Percentiles rank a stretch among this genome's conserved stretches.
Evolutionary conservation across 1,140 invertebrate species (phyloP).

Genomic region (Pogonomyrmex barbatus): DNA sequence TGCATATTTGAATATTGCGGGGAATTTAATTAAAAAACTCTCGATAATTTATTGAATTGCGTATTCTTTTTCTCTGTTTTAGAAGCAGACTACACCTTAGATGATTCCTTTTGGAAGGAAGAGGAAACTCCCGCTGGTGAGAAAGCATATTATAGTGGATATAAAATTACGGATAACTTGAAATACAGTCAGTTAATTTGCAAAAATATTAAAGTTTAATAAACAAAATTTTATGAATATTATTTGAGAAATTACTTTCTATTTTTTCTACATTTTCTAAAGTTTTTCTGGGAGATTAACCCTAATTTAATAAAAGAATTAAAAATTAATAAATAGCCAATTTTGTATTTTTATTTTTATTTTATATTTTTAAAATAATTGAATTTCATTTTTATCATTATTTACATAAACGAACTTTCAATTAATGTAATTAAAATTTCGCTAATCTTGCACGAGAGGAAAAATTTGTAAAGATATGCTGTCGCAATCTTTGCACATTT

Average conservation of each 20-base stretch:
- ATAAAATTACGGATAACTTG: conserved; percentile 1
- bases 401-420: background rate
- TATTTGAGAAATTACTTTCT: background rate
- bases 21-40: background rate
- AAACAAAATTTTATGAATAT: background rate
- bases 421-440: conserved; percentile 1
- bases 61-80: conserved; percentile 86
- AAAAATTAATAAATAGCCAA: too few relatives aligned
- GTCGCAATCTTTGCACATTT: conserved; percentile 40
- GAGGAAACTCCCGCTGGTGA: conserved; percentile 95
- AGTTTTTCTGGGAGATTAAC: background rate
- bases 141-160: conserved; percentile 79
- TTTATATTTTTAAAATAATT: background rate
- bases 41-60: background rate
- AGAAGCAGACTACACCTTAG: conserved; percentile 96
- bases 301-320: background rate
- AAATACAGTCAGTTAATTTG: conserved; percentile 26
- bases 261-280: background rate
- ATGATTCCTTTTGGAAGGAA: conserved; percentile 96
- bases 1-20: background rate
- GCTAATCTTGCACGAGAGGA: background rate
- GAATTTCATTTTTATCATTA: background rate
- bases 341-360: too few relatives aligned
- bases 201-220: background rate
- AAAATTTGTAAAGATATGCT: conserved; percentile 17